A percentile compares a stretch with the other conserved stretches of the same genome.
These are phyloP conservation scores for Popillia japonica DNA, from an alignment of 1,140 invertebrate genomes.

Conservation along the genomic window DNA sequence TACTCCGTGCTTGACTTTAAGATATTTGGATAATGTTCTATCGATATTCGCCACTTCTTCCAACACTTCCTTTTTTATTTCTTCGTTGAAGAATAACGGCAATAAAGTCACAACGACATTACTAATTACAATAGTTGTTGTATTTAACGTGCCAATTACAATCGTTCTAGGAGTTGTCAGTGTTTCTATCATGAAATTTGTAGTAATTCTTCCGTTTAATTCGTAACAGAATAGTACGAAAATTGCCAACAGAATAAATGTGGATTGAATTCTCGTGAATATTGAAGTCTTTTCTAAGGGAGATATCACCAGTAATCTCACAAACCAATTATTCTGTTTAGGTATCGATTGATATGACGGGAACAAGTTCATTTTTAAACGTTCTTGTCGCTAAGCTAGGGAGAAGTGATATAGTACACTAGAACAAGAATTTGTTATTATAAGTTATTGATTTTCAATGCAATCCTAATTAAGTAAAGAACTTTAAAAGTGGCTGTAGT, in stretches of 20 bases:
- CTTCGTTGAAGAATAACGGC: not conserved
- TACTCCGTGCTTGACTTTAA: not conserved
- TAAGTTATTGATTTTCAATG: too few species aligned
- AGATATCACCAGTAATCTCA: not conserved
- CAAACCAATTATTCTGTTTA: not conserved
- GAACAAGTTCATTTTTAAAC: too few species aligned
- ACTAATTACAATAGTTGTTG: not conserved
- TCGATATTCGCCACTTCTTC: not conserved
- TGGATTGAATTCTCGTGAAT: not conserved
- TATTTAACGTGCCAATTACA: not conserved
- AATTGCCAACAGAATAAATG: not conserved
- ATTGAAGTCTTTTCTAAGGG: not conserved
- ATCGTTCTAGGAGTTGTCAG: not conserved
- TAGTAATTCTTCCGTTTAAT: not conserved
- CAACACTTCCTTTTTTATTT: not conserved
- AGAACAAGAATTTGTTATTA: too few species aligned
- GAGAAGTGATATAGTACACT: too few species aligned
- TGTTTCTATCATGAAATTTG: not conserved
- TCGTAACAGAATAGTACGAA: not conserved
- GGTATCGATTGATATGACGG: too few species aligned
- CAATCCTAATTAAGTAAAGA: too few species aligned
- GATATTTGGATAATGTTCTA: not conserved
- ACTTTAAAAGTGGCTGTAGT: too few species aligned
- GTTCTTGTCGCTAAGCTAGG: too few species aligned
- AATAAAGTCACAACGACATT: not conserved